Percentiles rank a stretch among this genome's conserved stretches.
Evolutionary conservation across 2,113 vertebrate species (phyloP).

Genomic region (Alectura lathami): DNA sequence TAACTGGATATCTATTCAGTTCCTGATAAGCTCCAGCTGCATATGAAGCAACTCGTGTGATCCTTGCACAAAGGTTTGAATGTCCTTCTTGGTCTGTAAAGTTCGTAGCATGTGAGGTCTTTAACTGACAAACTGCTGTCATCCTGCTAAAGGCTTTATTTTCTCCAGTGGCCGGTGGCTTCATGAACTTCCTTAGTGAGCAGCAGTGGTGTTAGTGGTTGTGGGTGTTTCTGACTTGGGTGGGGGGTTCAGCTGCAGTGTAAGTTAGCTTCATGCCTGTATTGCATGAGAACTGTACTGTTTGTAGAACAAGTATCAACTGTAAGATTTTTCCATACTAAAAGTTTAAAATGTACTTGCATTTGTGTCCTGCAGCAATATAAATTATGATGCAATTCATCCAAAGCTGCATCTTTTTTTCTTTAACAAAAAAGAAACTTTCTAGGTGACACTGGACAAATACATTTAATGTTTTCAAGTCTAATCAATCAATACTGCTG

Average conservation of each 20-base stretch:
- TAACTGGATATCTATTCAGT: not conserved
- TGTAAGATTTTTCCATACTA: not conserved
- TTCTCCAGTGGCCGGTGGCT: not conserved
- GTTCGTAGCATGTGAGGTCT: not conserved
- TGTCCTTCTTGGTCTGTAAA: not conserved
- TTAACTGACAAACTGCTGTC: not conserved
- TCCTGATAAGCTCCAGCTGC: not conserved
- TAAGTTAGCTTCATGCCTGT: not conserved
- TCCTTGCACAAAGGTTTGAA: not conserved
- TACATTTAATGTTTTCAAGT: too few species aligned
- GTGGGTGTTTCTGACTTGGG: not conserved
- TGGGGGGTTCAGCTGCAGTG: fast-evolving
- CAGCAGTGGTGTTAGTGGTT: not conserved
- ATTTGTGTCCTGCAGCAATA: not conserved
- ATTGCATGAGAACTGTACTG: not conserved
- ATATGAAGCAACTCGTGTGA: not conserved
- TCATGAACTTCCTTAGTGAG: not conserved
- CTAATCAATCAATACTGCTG: not conserved
- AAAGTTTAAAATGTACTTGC: not conserved
- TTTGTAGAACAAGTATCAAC: not conserved
- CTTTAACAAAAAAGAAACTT: too few species aligned
- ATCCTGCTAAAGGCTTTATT: not conserved
- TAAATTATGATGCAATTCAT: not conserved
- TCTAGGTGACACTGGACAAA: too few species aligned
- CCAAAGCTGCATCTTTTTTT: not conserved